Percentiles rank a stretch among this genome's conserved stretches.
phyloP scores from a whole-genome alignment of 2,797 vertebrate genomes.

The Lindbergichthys nudifrons region DNA sequence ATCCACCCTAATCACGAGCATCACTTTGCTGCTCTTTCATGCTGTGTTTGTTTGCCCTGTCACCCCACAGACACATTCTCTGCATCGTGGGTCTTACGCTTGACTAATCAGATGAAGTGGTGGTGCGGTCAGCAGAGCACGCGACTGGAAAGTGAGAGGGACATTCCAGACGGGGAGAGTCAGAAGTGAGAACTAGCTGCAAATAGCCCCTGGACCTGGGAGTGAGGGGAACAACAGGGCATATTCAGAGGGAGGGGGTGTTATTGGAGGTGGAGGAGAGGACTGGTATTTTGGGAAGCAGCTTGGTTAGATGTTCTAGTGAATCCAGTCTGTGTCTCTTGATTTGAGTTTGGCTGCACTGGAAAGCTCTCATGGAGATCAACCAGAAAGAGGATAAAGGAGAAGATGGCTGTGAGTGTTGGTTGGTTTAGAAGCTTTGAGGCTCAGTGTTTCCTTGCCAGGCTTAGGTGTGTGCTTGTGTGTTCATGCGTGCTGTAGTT shows the following conservation, averaged over 20 bases:
- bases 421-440: slow-evolving; percentile 27
- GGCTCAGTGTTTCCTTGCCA: slow-evolving; percentile 34
- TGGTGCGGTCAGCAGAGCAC: slow-evolving; percentile 43
- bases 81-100: slow-evolving; percentile 33
- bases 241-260: slow-evolving; percentile 20
- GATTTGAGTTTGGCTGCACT: slow-evolving; percentile 50
- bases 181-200: slow-evolving; percentile 42
- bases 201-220: slow-evolving; percentile 59
- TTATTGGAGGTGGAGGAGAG: slow-evolving; percentile 45
- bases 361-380: slow-evolving; percentile 56
- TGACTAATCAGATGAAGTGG: slow-evolving; percentile 30
- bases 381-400: slow-evolving; percentile 52
- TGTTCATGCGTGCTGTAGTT: slow-evolving; percentile 25
- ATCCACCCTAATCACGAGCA: slow-evolving; percentile 11
- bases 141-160: slow-evolving; percentile 53
- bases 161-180: slow-evolving; percentile 47
- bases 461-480: slow-evolving; percentile 15
- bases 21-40: slow-evolving; percentile 32
- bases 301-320: slow-evolving; percentile 46
- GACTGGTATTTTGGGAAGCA: slow-evolving; percentile 54
- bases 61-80: slow-evolving; percentile 40
- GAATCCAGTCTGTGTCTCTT: slow-evolving; percentile 52
- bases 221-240: slow-evolving; percentile 53
- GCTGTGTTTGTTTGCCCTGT: slow-evolving; percentile 50
- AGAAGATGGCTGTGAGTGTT: slow-evolving; percentile 71